Conservation (phyloP, 1,140 invertebrate genomes). For the Pteromalus puparum region DNA sequence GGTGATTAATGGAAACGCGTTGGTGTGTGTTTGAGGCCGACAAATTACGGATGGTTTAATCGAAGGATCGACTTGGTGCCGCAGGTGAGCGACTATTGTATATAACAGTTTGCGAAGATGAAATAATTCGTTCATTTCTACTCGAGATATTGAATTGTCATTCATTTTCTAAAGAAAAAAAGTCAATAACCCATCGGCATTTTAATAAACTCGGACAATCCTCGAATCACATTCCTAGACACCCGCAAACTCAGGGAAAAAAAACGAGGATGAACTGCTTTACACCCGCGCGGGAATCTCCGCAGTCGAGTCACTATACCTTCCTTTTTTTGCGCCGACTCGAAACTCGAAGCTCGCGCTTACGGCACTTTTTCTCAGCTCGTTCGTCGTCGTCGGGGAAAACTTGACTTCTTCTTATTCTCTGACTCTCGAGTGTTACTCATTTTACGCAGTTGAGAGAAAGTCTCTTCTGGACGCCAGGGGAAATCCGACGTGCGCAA, state of each 20-base stretch:
- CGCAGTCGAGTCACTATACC: background rate
- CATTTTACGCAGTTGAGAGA: background rate
- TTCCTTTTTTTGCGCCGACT: background rate
- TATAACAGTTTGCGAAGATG: too few relatives aligned
- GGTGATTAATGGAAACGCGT: background rate
- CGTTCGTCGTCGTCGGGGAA: background rate
- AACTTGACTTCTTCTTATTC: background rate
- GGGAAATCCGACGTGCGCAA: background rate
- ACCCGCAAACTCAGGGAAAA: background rate
- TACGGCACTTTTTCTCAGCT: background rate
- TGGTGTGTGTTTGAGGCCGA: background rate
- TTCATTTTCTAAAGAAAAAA: too few relatives aligned
- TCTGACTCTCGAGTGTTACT: background rate
- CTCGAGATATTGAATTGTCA: too few relatives aligned
- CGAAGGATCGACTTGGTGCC: background rate
- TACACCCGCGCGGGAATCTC: background rate
- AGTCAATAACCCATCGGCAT: background rate
- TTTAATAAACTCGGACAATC: background rate
- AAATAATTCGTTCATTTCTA: too few relatives aligned
- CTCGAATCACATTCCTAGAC: background rate
- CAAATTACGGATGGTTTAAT: background rate
- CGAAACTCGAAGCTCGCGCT: background rate
- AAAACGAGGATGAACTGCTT: background rate
- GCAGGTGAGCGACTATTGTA: too few relatives aligned
- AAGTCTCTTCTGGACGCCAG: background rate